A percentile compares a stretch with the other conserved stretches of the same genome.
These are phyloP conservation scores for Mesembrinibis cayennensis DNA, from an alignment of 2,113 vertebrate genomes.

Conservation along the genomic window DNA sequence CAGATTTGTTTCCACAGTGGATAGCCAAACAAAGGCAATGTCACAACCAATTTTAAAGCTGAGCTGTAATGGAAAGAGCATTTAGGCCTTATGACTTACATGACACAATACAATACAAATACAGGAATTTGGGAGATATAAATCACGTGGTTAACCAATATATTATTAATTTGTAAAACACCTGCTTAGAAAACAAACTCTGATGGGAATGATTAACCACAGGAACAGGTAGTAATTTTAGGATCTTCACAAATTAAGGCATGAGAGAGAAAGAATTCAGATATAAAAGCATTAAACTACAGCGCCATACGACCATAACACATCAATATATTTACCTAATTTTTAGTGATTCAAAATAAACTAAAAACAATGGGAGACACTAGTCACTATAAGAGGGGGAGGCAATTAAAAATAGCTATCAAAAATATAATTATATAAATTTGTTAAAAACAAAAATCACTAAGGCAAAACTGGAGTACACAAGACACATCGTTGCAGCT, in stretches of 20 bases:
- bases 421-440: background rate
- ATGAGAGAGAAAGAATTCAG: background rate
- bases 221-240: background rate
- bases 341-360: background rate
- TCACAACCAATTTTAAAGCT: background rate
- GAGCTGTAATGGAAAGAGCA: background rate
- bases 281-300: background rate
- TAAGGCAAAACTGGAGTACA: background rate
- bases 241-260: background rate
- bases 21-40: background rate
- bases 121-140: background rate
- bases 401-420: background rate
- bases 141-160: background rate
- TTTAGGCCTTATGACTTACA: background rate
- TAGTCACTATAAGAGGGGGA: background rate
- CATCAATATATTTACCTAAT: background rate
- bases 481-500: background rate
- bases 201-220: background rate
- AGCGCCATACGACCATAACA: background rate
- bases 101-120: background rate
- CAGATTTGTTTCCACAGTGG: background rate
- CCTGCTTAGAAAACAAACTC: background rate
- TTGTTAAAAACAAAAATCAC: background rate
- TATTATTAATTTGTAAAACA: background rate
- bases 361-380: background rate